These are phyloP conservation scores for Cassiopea xamachana DNA, from an alignment of 30 jellyfish, hydroid and myxozoan species.

Conservation along the genomic window DNA sequence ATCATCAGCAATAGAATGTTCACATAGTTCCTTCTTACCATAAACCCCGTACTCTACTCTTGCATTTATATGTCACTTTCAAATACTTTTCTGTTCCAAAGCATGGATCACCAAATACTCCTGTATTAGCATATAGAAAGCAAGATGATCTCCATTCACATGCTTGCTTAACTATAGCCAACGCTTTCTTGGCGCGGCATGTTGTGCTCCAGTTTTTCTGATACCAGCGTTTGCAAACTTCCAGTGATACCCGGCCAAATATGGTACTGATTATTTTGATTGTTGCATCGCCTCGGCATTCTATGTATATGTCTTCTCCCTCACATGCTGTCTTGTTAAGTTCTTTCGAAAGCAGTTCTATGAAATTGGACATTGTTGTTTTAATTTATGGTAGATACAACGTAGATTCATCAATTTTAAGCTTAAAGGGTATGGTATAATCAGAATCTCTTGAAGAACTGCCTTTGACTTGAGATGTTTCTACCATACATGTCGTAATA, in stretches of 20 bases:
- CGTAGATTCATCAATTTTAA: too few species aligned
- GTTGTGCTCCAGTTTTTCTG: slow-evolving; percentile 15
- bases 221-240: slow-evolving; percentile 28
- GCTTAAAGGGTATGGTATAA: too few species aligned
- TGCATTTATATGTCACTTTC: slow-evolving; percentile 42
- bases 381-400: too few species aligned
- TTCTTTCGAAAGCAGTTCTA: neutral
- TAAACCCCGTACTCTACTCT: neutral
- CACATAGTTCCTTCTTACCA: neutral
- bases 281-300: slow-evolving; percentile 16
- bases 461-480: too few species aligned
- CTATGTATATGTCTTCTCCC: slow-evolving; percentile 4
- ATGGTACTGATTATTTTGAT: slow-evolving; percentile 32
- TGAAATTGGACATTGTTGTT: neutral
- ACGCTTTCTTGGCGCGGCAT: slow-evolving; percentile 33
- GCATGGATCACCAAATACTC: slow-evolving; percentile 63
- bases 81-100: slow-evolving; percentile 41
- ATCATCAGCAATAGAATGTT: neutral
- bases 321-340: neutral
- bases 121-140: slow-evolving; percentile 36
- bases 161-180: slow-evolving; percentile 2
- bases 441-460: too few species aligned
- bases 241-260: slow-evolving; percentile 48
- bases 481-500: too few species aligned
- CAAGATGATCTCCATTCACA: slow-evolving; percentile 46